A percentile compares a stretch with the other conserved stretches of the same genome.
Conservation (phyloP, 2,113 vertebrate species). For the Pituophis catenifer region DNA sequence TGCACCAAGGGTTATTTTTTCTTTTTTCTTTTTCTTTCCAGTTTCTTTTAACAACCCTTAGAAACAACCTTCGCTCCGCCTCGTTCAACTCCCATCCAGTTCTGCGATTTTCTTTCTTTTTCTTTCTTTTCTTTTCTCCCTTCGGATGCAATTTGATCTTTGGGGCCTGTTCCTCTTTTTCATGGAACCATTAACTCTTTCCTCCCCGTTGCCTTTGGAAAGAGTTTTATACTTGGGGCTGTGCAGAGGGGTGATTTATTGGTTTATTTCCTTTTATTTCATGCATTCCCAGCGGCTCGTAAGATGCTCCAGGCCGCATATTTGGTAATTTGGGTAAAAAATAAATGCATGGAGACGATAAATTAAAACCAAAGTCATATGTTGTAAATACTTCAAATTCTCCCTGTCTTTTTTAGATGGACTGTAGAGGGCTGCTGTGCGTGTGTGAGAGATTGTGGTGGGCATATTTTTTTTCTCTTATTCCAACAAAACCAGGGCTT, state of each 20-base stretch:
- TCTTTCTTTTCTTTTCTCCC: slow-evolving; percentile 59
- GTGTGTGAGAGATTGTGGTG: neutral
- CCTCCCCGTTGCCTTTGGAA: slow-evolving; percentile 25
- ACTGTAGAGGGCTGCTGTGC: neutral
- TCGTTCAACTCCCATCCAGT: slow-evolving; percentile 28
- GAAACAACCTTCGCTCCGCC: slow-evolving; percentile 36
- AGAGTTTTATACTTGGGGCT: neutral
- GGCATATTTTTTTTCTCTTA: neutral
- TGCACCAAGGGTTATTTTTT: neutral
- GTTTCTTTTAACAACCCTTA: neutral
- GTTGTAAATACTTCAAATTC: neutral
- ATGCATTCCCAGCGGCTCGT: neutral
- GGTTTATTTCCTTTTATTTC: neutral
- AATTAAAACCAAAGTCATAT: neutral
- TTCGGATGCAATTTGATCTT: slow-evolving; percentile 73
- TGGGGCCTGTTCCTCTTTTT: slow-evolving; percentile 66
- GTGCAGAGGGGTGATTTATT: neutral
- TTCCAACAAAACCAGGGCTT: neutral
- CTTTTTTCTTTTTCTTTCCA: too few species aligned
- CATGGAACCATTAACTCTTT: slow-evolving; percentile 69
- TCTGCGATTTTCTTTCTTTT: slow-evolving; percentile 63
- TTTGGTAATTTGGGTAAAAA: neutral
- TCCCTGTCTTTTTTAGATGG: neutral
- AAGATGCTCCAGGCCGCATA: neutral
- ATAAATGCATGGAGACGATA: neutral